Evolutionary conservation across 2,888 invertebrate species (phyloP), one percentile per base, ranked within the genome.

Genomic region (Trachelus troglodyta): DNA sequence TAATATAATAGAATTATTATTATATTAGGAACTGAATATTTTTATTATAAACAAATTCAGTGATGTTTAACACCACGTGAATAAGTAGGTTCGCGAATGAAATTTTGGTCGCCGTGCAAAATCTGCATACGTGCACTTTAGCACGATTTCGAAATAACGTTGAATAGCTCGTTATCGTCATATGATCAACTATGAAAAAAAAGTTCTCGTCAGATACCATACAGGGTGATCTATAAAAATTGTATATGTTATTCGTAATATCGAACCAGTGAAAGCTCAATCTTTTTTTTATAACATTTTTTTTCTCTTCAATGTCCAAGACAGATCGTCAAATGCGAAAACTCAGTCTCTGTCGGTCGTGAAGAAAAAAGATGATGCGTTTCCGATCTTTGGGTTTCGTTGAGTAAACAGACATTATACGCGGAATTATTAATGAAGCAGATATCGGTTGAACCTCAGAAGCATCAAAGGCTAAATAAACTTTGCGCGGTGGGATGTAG

Each of bases 401-500:
- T 11, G 31, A 30, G 71, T 71, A 71, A 71, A 31, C 71, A 71
- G 31, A 71, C 34, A 71, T 71, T 34, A 12, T 31, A 71, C 71
- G 31, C 12, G 71, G 34, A 71, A 71, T 30, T 80, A 80, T 78
- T 68, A 80, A 76, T 31, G 33, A 31, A 37, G 74, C 77, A 75
- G 69, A 76, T 56, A 56, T 56, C 56, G 56, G 9, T 68, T 76
- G 40, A 69, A 77, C 77, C 31, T 31, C 71, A 77, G 75, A 80
- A 81, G 76, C 81, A 79, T 84, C 79, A 78, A 81, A 84, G 81
- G 81, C 83, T 76, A 80, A 83, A 83, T 84, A 88, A 88, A 88
- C 83, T 88, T 86, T 81, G 81, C 77, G 30, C 81, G 80, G 79
- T 79, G 83, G 81, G 81, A 83, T 82, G 83, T 85, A 85, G 84